A percentile compares a stretch with the other conserved stretches of the same genome.
phyloP scores from a whole-genome alignment of 2,797 vertebrate genomes.

The Microctenopoma steveboyesi region DNA sequence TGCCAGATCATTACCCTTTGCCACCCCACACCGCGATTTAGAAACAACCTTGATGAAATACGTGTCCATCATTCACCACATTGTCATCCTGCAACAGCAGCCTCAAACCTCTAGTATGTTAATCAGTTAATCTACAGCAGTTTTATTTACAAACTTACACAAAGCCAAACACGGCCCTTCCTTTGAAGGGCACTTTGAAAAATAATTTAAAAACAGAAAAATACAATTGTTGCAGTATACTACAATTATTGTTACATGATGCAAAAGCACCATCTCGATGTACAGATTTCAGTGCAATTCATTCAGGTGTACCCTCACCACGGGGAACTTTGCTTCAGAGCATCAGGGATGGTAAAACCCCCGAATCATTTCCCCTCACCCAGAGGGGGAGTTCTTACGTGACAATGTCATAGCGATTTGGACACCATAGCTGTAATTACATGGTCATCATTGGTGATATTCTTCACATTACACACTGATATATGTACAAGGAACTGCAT shows the following conservation, averaged over 20 bases:
- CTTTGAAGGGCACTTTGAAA: slow-evolving; percentile 76
- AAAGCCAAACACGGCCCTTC: slow-evolving; percentile 83
- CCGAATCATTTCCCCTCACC: slow-evolving; percentile 29
- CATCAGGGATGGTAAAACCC: slow-evolving; percentile 38
- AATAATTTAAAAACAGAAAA: slow-evolving; percentile 93
- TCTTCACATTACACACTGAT: slow-evolving; percentile 80
- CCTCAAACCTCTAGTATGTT: slow-evolving; percentile 87
- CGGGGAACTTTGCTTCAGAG: slow-evolving; percentile 63
- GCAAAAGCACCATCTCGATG: slow-evolving; percentile 93
- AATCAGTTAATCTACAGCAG: slow-evolving; percentile 91
- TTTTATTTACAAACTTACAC: slow-evolving; percentile 97
- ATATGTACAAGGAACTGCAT: slow-evolving; percentile 76
- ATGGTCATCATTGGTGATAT: slow-evolving; percentile 61
- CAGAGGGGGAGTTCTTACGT: slow-evolving; percentile 27
- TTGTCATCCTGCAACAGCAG: slow-evolving; percentile 72
- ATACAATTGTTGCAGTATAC: slow-evolving; percentile 97
- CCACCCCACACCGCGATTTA: slow-evolving; percentile 68
- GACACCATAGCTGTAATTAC: slow-evolving; percentile 48
- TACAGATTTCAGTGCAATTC: slow-evolving; percentile 98
- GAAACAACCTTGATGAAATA: slow-evolving; percentile 87
- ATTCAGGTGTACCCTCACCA: slow-evolving; percentile 78
- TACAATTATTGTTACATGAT: slow-evolving; percentile 95
- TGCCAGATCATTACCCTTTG: slow-evolving; percentile 62
- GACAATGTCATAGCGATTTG: slow-evolving; percentile 49
- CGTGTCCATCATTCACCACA: slow-evolving; percentile 49